Evolutionary conservation across 2,888 invertebrate species (phyloP), one percentile per base, ranked within the genome.

Genomic region (Mimumesa dahlbomi): DNA sequence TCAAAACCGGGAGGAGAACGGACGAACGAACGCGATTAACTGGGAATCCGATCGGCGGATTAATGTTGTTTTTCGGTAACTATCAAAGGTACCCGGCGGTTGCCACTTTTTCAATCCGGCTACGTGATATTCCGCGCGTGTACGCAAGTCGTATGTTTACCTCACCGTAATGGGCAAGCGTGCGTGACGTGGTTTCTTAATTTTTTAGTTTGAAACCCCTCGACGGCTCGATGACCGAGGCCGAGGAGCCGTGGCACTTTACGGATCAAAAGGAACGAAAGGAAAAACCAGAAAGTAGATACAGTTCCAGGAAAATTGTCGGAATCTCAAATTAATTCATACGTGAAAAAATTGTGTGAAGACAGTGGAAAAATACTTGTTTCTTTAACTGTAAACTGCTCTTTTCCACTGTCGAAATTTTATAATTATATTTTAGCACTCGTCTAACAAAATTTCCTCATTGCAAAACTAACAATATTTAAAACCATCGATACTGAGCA

Each of bases 151-250:
- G 79, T 81, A 74, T 82, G 81, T 82, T 82, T 82, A 81, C 81
- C 78, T 71, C 75, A 67, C 71, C 69, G 84, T 84, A 85, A 85
- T 84, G 82, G 82, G 69, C 73, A 65, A 58, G 58, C 52, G 71
- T 79, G 80, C 85, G 86, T 86, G 85, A 82, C 77, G 70, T 40
- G 84, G 64, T 81, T 85, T 82, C 82, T 83, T 84, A 85, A 86
- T 83, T 85, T 82, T 66, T 53, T 67, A 57, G 71, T 74, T 73
- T 64, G 74, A 42, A n/a, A n/a, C 54, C 62, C 49, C 25, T 49
- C 29, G 43, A 34, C 14, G 42, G 34, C 48, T 54, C 42, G 59
- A 48, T 25, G 25, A 25, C 36, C 22, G 38, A 45, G 38, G 34
- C 31, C 16, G 34, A 46, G 50, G 50, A 19, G 58, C 42, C 45